Evolutionary conservation across 2,113 vertebrate species (phyloP), one percentile per base, ranked within the genome.

Genomic region (Origma solitaria): DNA sequence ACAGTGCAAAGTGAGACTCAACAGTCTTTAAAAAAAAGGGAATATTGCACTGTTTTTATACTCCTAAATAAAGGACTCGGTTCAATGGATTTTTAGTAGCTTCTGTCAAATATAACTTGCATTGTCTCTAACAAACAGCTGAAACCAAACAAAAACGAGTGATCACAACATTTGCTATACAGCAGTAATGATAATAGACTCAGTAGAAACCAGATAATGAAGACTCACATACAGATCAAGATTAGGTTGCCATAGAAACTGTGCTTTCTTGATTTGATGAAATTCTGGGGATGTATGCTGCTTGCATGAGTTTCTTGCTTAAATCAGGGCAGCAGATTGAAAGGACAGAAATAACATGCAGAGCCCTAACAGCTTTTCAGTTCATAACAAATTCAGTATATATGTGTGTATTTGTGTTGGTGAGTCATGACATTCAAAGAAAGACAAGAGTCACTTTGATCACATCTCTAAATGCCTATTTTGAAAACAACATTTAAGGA

Each of bases 241-340:
- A 94, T 96, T 78, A 84, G 31, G 95, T 97, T 97, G 70, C 94
- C 86, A 94, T 97, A 64, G 97, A 92, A 97, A 98, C 96, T 66
- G 77, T 79, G 68, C 88, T 91, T 93, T 79, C 83, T 93, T 73
- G 61, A 85, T 94, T 92, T 78, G 61, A 61, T 95, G 60, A 82
- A 73, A 81, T 81, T 60, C 77, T 94, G 42, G 40, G 60, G 57
- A 84, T 57, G 9, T 73, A 30, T 90, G 71, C 73, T 82, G 82
- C 90, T 81, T 90, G 40, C 45, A 53, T 61, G 70, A 13, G 5
- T 9, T 45, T 90, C 50, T 62, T 77, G 40, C 69, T 90, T 73
- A 73, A 60, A 91, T 65, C 24, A 65, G 38, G 65, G 18, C 47
- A 76, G 38, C 73, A 47, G 84, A 75, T 42, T 70, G 86, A 83